phyloP scores from a whole-genome alignment of 2,888 invertebrate genomes.

The Diogma glabrata region DNA sequence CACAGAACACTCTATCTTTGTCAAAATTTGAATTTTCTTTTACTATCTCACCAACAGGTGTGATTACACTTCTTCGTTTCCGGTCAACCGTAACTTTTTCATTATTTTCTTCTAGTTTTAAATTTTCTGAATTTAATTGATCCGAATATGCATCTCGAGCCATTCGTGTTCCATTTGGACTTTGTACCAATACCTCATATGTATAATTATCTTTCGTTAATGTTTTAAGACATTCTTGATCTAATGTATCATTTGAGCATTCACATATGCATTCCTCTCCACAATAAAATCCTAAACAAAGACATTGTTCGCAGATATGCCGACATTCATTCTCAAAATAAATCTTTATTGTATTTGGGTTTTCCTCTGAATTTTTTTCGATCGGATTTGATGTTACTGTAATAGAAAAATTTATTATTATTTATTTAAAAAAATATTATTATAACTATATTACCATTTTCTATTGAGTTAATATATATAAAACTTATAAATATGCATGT shows the following conservation, averaged over 20 bases:
- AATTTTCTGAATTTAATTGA: no score
- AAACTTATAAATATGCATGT: no score
- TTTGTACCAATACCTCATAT: constrained; percentile 34
- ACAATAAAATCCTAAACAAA: constrained; percentile 35
- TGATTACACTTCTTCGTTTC: no score
- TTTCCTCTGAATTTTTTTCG: constrained; percentile 21
- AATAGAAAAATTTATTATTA: neutral
- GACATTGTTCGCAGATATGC: constrained; percentile 31
- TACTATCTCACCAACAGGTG: no score
- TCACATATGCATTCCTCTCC: constrained; percentile 38
- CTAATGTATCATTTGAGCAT: constrained; percentile 22
- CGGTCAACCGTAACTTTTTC: neutral
- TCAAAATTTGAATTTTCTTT: no score
- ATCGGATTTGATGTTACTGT: neutral
- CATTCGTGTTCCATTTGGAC: constrained; percentile 30
- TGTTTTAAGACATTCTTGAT: constrained; percentile 26
- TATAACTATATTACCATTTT: no score
- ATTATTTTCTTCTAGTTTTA: neutral
- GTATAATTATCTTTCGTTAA: constrained; percentile 27
- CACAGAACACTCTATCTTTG: neutral
- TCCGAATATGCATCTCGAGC: no score
- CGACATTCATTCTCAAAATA: constrained; percentile 28
- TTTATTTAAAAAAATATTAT: no score
- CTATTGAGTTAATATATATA: no score
- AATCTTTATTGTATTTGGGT: constrained; percentile 27